Evolutionary conservation across 1,140 invertebrate species (phyloP).

Genomic region (Hyphantria cunea): DNA sequence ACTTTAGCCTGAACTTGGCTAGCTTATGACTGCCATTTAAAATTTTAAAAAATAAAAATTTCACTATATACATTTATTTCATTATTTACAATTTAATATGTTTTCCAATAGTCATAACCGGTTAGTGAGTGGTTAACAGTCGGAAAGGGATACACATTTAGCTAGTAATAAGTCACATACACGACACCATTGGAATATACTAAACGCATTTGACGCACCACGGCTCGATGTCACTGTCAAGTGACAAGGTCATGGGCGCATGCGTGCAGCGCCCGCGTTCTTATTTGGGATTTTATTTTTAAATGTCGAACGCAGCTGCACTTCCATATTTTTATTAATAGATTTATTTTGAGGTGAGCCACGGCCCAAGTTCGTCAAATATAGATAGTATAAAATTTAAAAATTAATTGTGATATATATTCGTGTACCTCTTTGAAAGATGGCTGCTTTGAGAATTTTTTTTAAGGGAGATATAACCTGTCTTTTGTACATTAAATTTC

Average conservation of each 20-base stretch:
- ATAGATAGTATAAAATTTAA: not conserved
- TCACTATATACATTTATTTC: no score
- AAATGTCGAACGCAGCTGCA: slow-evolving; percentile 48
- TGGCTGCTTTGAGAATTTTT: no score
- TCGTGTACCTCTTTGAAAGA: no score
- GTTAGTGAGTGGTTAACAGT: not conserved
- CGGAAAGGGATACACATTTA: not conserved
- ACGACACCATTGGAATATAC: slow-evolving; percentile 5
- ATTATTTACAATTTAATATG: no score
- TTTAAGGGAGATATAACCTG: no score
- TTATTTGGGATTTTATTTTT: slow-evolving; percentile 42
- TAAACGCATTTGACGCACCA: not conserved
- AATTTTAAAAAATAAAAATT: no score
- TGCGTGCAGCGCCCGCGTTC: slow-evolving; percentile 31
- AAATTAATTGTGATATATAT: no score
- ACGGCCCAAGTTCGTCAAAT: not conserved
- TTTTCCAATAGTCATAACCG: no score
- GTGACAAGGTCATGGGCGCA: slow-evolving; percentile 56
- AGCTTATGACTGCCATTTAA: no score
- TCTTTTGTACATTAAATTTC: no score
- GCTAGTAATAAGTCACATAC: not conserved
- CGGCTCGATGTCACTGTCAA: slow-evolving; percentile 23
- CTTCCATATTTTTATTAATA: slow-evolving; percentile 15
- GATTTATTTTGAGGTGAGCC: slow-evolving; percentile 6
- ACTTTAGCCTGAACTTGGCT: no score